Evolutionary conservation across 2,113 vertebrate genomes (phyloP), one percentile per base, ranked within the genome.

Genomic region (Perca schrenkii): DNA sequence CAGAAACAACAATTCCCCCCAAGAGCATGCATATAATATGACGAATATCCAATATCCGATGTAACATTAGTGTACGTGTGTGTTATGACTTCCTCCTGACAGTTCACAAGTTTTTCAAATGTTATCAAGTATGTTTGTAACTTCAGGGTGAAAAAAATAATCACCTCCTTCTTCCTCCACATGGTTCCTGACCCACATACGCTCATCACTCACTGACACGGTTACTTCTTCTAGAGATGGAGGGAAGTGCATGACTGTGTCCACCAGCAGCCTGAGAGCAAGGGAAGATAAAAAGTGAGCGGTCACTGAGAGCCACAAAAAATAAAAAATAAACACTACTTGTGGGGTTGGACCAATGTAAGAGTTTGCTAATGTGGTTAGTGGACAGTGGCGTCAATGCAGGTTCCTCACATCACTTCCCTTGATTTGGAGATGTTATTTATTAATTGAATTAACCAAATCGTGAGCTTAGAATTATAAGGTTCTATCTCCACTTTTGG

Each of bases 221-320:
- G 95, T 97, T 90, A 99, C 97, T 93, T 99, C 98, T 1, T 97
- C 96, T 89, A 97, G 89, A 0, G 96, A 96, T 0, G 17, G 90
- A 3, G 98, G 95, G 65, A 99, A 99, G 82, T 98, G 97, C 0
- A 96, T 81, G 4, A 98, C 96, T 0, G 97, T 97, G 68, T 99
- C 98, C 0, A 93, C 95, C 82, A 99, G 94, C 68, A 99, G 77
- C 90, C 98, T 99, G 74, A 65, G 25, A 64, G 34, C 1, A 19
- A 74, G 17, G 19, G 5, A 31, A 21, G 46, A 43, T 34, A 72
- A 47, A n/a, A 8, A 53, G 6, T 67, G 4, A 68, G 58, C 22
- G 19, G 46, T 21, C n/a, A 57, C 31, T 65, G 28, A 63, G 6
- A 69, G 46, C 22, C 3, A 65, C 8, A 31, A 11, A 46, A 69